Evolutionary conservation across 1,140 invertebrate genomes (phyloP).

Genomic region (Heliconius eleuchia): DNA sequence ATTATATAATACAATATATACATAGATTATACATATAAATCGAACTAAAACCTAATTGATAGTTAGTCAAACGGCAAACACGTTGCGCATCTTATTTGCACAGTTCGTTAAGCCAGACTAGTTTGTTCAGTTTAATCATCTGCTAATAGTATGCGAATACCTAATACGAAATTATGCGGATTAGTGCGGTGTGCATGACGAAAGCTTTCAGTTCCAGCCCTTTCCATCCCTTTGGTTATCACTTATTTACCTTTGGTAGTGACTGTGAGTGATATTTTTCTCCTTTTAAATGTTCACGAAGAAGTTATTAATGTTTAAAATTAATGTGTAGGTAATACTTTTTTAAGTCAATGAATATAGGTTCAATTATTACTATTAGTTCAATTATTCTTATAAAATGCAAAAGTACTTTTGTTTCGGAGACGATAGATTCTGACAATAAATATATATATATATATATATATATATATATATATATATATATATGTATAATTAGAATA

Average conservation of each 20-base stretch:
- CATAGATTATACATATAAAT: not conserved
- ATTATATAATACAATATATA: not conserved
- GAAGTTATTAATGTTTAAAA: not conserved
- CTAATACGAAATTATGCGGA: constrained; percentile 37
- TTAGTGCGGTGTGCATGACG: constrained; percentile 27
- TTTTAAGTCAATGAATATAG: not conserved
- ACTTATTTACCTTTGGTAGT: not conserved
- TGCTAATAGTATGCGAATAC: constrained; percentile 43
- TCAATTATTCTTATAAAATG: no score
- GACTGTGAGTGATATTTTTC: not conserved
- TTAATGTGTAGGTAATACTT: no score
- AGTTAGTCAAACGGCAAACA: constrained; percentile 29
- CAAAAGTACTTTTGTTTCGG: no score
- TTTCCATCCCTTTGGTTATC: not conserved
- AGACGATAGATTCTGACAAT: no score
- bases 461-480: no score
- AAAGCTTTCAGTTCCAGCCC: not conserved
- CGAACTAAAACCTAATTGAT: constrained; percentile 14
- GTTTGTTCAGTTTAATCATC: constrained; percentile 38
- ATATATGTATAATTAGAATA: no score
- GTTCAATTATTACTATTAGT: no score
- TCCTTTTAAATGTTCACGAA: not conserved
- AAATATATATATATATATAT: no score
- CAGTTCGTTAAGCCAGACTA: constrained; percentile 35
- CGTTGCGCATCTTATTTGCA: constrained; percentile 30